Base-by-base conservation (phyloP, 2,888 invertebrate genomes). In the Dynastes grantii region DNA sequence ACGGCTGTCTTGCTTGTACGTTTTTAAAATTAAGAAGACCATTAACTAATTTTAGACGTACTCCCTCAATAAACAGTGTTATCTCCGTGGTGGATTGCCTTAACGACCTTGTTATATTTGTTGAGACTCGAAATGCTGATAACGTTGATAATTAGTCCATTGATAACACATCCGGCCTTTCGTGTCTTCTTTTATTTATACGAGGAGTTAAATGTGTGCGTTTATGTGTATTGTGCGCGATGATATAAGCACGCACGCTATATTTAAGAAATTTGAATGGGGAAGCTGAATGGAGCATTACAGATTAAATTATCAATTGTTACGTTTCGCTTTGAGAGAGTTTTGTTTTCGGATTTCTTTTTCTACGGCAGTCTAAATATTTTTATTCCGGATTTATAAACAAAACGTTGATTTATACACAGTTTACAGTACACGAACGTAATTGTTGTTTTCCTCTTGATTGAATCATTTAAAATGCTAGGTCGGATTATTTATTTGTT, bases 111-210 rank as follows among this genome's bases (percentile, higher is more conserved):
- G 81, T 81, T 81, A 80, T 81, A 81, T 81, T 81, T 81, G 81
- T 81, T 76, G 81, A 81, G 80, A 80, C 81, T 75, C 76, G 78
- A 80, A 75, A 78, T 45, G 67, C 77, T 76, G 83, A 83, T 83
- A 83, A 83, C 80, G 68, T 77, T 73, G 79, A 82, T 82, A 82
- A 83, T 83, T 83, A 83, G 81, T 81, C 79, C 82, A 82, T 81
- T 82, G 81, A 83, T 83, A 83, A 75, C 78, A 82, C 80, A 81
- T 83, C 83, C 83, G 83, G 81, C 78, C 81, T 78, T 81, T 82
- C 79, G 79, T 68, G 53, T 68, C 37, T 63, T 63, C 63, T 63
- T 58, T 63, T 63, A 32, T 40, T 45, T 55, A 55, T 75, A 75
- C 75, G 55, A 11, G 45, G 5, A 58, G 61, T 32, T 49, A 49